Conservation (phyloP, 2,888 invertebrate species). For the Cheilosia variabilis region DNA sequence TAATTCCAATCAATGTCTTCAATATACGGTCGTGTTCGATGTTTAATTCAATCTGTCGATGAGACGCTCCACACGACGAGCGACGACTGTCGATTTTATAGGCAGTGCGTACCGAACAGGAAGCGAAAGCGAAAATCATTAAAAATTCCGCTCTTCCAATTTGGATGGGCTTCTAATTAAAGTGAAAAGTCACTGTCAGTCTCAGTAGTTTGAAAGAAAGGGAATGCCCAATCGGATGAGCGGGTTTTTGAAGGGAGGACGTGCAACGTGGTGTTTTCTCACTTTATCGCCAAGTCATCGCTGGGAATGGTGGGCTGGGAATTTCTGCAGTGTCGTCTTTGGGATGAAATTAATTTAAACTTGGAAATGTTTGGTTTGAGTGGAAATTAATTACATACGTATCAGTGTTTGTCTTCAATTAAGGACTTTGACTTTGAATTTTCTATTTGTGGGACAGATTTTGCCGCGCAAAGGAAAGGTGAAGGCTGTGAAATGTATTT, state of each 20-base stretch:
- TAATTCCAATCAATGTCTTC: slow-evolving; percentile 27
- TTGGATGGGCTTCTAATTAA: slow-evolving; percentile 62
- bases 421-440: slow-evolving; percentile 64
- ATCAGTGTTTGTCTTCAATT: slow-evolving; percentile 68
- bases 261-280: background rate
- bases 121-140: slow-evolving; percentile 69
- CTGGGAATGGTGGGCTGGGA: slow-evolving; percentile 11
- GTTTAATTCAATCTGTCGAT: slow-evolving; percentile 52
- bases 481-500: background rate
- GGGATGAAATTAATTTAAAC: slow-evolving; percentile 63
- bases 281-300: background rate
- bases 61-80: background rate
- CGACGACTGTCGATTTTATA: background rate
- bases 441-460: slow-evolving; percentile 53
- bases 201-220: slow-evolving; percentile 61
- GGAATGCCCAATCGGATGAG: slow-evolving; percentile 18
- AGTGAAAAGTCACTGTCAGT: slow-evolving; percentile 73
- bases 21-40: slow-evolving; percentile 8
- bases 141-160: slow-evolving; percentile 68
- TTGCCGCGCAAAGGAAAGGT: slow-evolving; percentile 5
- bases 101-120: slow-evolving; percentile 34
- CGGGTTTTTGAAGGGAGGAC: background rate
- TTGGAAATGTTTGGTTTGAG: slow-evolving; percentile 57
- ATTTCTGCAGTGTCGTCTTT: slow-evolving; percentile 31
- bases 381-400: slow-evolving; percentile 70